These are phyloP conservation scores for Caenorhabditis wallacei DNA, from an alignment of 2,888 invertebrate genomes.

Conservation along the genomic window DNA sequence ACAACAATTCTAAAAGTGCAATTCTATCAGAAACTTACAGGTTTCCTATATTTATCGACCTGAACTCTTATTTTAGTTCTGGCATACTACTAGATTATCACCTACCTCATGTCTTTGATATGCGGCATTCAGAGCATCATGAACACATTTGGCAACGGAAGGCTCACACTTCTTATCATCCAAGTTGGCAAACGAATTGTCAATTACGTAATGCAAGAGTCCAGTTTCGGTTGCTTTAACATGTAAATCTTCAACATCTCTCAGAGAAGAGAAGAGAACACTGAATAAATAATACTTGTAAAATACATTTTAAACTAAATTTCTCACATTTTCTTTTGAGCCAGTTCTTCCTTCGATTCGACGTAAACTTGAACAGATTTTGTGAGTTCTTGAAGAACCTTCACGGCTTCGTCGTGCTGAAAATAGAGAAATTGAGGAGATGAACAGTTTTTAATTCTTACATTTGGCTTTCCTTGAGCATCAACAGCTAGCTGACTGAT, in stretches of 20 bases:
- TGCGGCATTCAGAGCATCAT: slow-evolving; percentile 60
- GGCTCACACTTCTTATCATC: slow-evolving; percentile 41
- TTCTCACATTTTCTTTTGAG: slow-evolving; percentile 71
- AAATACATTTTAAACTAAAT: too few relatives aligned
- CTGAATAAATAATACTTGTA: slow-evolving; percentile 53
- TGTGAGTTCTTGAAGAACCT: slow-evolving; percentile 65
- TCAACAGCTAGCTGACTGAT: slow-evolving; percentile 71
- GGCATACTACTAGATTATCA: neutral
- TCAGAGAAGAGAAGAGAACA: slow-evolving; percentile 74
- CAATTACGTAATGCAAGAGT: slow-evolving; percentile 72
- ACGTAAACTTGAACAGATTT: slow-evolving; percentile 60
- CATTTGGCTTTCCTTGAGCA: slow-evolving; percentile 67
- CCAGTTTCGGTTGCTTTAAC: slow-evolving; percentile 69
- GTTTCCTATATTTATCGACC: slow-evolving; percentile 42
- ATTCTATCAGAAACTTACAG: slow-evolving; percentile 30
- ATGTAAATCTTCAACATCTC: slow-evolving; percentile 73
- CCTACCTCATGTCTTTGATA: slow-evolving; percentile 65
- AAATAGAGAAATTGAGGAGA: slow-evolving; percentile 16
- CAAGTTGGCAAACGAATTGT: slow-evolving; percentile 69
- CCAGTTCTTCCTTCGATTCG: slow-evolving; percentile 55
- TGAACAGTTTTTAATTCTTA: slow-evolving; percentile 35
- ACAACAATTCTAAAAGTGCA: neutral
- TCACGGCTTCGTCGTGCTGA: slow-evolving; percentile 70
- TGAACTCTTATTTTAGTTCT: slow-evolving; percentile 22
- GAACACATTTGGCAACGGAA: slow-evolving; percentile 66